Percentiles rank a stretch among this genome's conserved stretches.
Evolutionary conservation across 1,140 invertebrate genomes (phyloP).

Genomic region (Pseudomyrmex dendroicus): DNA sequence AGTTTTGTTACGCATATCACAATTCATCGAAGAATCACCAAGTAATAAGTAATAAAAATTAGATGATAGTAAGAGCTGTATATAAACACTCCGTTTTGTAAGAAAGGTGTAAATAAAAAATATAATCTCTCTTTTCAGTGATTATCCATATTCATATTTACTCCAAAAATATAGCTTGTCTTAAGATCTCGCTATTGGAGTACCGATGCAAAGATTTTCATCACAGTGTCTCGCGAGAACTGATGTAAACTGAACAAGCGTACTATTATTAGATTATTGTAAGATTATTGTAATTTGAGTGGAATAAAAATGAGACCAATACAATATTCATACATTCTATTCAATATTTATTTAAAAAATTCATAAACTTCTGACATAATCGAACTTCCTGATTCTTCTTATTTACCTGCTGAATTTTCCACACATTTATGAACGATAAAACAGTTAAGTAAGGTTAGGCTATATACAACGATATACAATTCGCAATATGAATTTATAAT

Average conservation of each 20-base stretch:
- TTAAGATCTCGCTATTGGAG: neutral
- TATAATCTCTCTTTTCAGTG: constrained; percentile 15
- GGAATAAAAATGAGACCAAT: constrained; percentile 65
- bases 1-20: constrained; percentile 19
- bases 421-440: constrained; percentile 21
- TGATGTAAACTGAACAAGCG: constrained; percentile 61
- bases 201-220: constrained; percentile 30
- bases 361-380: constrained; percentile 19
- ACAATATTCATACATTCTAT: constrained; percentile 38
- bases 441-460: neutral
- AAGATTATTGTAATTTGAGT: constrained; percentile 62
- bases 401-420: constrained; percentile 25
- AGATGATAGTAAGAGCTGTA: neutral
- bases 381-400: constrained; percentile 40
- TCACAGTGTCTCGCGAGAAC: constrained; percentile 46
- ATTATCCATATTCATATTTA: constrained; percentile 32
- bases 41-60: neutral
- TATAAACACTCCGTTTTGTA: constrained; percentile 20
- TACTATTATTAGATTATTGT: constrained; percentile 67
- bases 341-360: neutral
- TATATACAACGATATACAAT: neutral
- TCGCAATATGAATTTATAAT: neutral
- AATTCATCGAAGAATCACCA: constrained; percentile 14
- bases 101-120: constrained; percentile 69
- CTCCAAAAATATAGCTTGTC: constrained; percentile 18